A percentile compares a stretch with the other conserved stretches of the same genome.
Conservation (phyloP, 2,797 vertebrate species). For the Sylvia borin region DNA sequence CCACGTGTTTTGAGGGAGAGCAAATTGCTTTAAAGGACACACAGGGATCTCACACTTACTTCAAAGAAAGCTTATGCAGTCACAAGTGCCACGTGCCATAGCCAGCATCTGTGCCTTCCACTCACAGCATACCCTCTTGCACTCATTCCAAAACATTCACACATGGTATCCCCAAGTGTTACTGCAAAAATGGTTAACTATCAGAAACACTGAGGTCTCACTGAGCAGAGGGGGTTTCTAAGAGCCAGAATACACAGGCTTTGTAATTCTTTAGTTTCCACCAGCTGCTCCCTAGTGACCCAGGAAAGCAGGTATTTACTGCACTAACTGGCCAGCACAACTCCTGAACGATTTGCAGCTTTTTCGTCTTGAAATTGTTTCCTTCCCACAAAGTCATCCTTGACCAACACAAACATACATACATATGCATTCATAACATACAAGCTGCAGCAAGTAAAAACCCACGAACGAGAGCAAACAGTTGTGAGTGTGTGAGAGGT, state of each 20-base stretch:
- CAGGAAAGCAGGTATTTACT: background rate
- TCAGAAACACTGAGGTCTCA: background rate
- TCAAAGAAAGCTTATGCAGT: background rate
- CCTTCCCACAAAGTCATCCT: background rate
- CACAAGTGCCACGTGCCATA: background rate
- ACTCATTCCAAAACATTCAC: background rate
- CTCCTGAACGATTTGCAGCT: background rate
- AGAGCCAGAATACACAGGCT: background rate
- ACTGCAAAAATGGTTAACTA: background rate
- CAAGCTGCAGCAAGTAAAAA: rapidly evolving
- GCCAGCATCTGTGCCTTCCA: background rate
- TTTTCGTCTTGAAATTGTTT: background rate
- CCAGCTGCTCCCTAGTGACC: background rate
- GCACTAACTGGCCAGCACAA: background rate
- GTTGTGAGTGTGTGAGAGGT: rapidly evolving
- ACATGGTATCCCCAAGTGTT: background rate
- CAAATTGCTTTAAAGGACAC: background rate
- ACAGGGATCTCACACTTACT: rapidly evolving
- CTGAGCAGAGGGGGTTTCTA: background rate
- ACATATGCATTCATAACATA: rapidly evolving
- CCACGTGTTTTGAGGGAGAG: rapidly evolving
- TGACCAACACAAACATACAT: background rate
- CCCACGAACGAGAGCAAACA: rapidly evolving
- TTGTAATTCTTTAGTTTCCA: background rate
- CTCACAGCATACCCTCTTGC: background rate